Evolutionary conservation across 2,113 vertebrate genomes (phyloP).

Genomic region (Microcebus murinus): DNA sequence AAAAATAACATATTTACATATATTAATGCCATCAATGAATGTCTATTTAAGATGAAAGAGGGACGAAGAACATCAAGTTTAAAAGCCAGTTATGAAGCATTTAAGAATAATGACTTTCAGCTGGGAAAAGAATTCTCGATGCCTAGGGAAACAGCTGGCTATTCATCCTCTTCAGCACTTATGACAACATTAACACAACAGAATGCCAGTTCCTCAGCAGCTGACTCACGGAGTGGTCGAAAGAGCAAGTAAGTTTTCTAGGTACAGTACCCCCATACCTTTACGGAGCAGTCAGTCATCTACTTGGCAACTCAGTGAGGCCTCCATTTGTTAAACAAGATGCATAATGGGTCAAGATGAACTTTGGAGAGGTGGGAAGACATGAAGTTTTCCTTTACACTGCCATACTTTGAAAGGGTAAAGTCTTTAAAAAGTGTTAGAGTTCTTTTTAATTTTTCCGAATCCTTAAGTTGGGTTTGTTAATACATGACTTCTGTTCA

Average conservation of each 20-base stretch:
- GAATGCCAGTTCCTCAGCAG: slow-evolving; percentile 90
- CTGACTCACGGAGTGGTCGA: slow-evolving; percentile 94
- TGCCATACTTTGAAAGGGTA: background rate
- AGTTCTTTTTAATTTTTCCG: slow-evolving; percentile 17
- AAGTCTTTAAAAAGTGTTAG: slow-evolving; percentile 16
- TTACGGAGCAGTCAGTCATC: background rate
- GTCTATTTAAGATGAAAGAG: slow-evolving; percentile 95
- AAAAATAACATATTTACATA: background rate
- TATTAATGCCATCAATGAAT: slow-evolving; percentile 47
- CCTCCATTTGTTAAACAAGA: background rate
- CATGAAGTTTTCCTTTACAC: background rate
- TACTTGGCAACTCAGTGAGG: background rate
- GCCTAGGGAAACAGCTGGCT: slow-evolving; percentile 91
- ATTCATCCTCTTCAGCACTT: slow-evolving; percentile 94
- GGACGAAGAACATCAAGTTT: slow-evolving; percentile 96
- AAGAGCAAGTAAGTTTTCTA: slow-evolving; percentile 95
- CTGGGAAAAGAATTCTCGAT: slow-evolving; percentile 94
- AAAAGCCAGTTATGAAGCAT: slow-evolving; percentile 98
- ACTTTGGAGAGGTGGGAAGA: background rate
- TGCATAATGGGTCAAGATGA: background rate
- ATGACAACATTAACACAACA: slow-evolving; percentile 97
- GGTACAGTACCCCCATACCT: background rate
- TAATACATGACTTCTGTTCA: background rate
- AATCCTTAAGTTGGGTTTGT: background rate
- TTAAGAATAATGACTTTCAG: slow-evolving; percentile 99